phyloP scores from a whole-genome alignment of 1,140 invertebrate genomes.

The Drosophila seguyi region DNA sequence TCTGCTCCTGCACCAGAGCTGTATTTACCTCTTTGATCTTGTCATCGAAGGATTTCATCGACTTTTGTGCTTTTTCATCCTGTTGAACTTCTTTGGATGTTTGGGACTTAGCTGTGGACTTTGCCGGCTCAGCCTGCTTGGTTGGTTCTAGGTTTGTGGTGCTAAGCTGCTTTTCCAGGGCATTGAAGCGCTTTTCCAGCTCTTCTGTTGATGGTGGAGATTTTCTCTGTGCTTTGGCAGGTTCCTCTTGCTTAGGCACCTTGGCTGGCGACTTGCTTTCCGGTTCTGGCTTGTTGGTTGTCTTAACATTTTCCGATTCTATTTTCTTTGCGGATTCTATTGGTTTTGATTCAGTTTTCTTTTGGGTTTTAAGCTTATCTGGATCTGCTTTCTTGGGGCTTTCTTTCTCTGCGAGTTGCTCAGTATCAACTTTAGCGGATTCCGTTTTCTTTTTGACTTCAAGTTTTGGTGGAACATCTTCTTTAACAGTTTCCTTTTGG shows the following conservation, averaged over 20 bases:
- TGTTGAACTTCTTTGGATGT: slow-evolving; percentile 6
- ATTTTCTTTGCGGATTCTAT: background rate
- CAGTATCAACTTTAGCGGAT: background rate
- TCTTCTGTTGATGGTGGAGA: slow-evolving; percentile 77
- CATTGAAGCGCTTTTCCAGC: slow-evolving; percentile 76
- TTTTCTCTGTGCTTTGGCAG: slow-evolving; percentile 31
- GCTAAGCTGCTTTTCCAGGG: slow-evolving; percentile 72
- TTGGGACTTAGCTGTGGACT: background rate
- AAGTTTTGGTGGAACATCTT: background rate
- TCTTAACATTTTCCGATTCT: background rate
- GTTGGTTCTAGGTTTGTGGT: slow-evolving; percentile 35
- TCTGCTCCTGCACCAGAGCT: slow-evolving; percentile 10
- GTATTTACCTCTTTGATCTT: slow-evolving; percentile 47
- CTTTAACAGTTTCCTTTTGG: background rate
- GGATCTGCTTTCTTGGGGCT: background rate
- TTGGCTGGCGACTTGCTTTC: background rate
- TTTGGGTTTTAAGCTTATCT: background rate
- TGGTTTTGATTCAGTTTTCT: background rate
- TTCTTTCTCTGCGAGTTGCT: background rate
- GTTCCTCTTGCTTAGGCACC: background rate
- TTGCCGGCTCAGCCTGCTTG: slow-evolving; percentile 16
- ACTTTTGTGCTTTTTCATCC: slow-evolving; percentile 9
- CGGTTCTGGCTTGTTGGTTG: background rate
- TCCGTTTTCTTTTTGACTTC: background rate
- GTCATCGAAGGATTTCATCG: slow-evolving; percentile 47